Base-by-base conservation (phyloP, 1,140 invertebrate species). In the Saccostrea echinata region DNA sequence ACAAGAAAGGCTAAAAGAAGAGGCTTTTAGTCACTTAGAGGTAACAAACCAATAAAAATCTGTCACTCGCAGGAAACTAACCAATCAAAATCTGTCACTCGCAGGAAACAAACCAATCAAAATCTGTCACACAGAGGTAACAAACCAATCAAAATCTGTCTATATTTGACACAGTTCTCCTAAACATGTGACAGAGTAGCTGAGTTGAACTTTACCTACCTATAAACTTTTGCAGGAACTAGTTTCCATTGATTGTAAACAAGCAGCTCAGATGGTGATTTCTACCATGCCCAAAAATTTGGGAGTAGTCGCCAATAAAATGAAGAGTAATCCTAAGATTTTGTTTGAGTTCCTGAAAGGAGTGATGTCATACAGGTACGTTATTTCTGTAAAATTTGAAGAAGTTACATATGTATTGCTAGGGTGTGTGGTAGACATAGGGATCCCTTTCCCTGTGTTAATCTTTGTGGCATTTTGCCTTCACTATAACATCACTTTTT, bases 261-360 rank as follows among this genome's bases (percentile, higher is more conserved):
- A 94, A 81, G 91, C 94, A 43, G 94, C 94, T 1, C 89, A 92
- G 81, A 90, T 94, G 80, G 92, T 94, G 30, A 91, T 94, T 30
- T 90, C 88, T 21, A 91, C 92, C 43, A 89, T 95, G 80, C 82
- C 91, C 12, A 89, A 88, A 84, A 92, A 91, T 80, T 88, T 95
- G n/a, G 64, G 84, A 43, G 91, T 92, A 35, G 90, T 94, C 16
- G 90, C 93, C 1, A 90, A 91, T 16, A 91, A 91, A 82, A 88
- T 95, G 6, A 82, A 90, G 21, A 68, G 84, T 13, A 91, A 93
- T 68, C 89, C 88, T 18, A n/a, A 88, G 33, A 85, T 96, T 21
- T 94, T 96, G 86, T 97, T 96, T 92, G 92, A 95, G 21, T 96
- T 97, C 91, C 91, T 97, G 35, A 95, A 96, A 89, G 96, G 96